phyloP scores from a whole-genome alignment of 92 coral and sea anemone genomes.

The Desmophyllum pertusum region DNA sequence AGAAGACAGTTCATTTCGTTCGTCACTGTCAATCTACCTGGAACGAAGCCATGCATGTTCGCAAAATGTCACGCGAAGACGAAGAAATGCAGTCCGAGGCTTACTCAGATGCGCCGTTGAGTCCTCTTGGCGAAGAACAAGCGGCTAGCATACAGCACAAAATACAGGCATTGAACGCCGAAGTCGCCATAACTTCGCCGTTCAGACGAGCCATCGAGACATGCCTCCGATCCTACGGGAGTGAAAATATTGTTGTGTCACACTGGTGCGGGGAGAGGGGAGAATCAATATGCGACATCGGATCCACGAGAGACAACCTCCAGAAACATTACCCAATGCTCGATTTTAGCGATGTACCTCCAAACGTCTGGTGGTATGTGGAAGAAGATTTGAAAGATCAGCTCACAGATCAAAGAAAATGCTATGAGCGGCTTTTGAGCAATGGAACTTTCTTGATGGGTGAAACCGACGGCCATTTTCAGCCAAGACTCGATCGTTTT shows the following conservation, averaged over 20 bases:
- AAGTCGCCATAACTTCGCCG: conserved; percentile 71
- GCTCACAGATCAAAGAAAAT: conserved; percentile 25
- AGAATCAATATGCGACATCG: conserved; percentile 69
- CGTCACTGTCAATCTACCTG: conserved; percentile 72
- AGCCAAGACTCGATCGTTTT: conserved; percentile 50
- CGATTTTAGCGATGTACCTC: conserved; percentile 46
- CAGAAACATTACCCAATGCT: conserved; percentile 41
- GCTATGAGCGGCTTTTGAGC: conserved; percentile 41
- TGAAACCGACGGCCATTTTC: conserved; percentile 47
- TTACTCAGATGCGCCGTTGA: conserved; percentile 53
- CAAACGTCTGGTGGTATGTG: conserved; percentile 60
- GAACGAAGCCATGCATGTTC: conserved; percentile 40
- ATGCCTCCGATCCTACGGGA: conserved; percentile 59
- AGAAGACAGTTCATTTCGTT: conserved; percentile 55
- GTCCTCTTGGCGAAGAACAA: conserved; percentile 55
- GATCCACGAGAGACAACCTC: conserved; percentile 37
- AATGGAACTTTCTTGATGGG: conserved; percentile 20
- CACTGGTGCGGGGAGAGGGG: conserved; percentile 63
- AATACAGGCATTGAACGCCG: conserved; percentile 41
- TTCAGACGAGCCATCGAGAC: conserved; percentile 59
- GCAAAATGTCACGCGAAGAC: background rate
- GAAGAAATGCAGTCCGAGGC: conserved; percentile 21
- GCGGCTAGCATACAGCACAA: conserved; percentile 27
- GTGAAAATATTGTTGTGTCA: conserved; percentile 45
- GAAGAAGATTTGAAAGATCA: conserved; percentile 30